Conservation (phyloP, 2,113 vertebrate species). For the Pollimyrus isidori region DNA sequence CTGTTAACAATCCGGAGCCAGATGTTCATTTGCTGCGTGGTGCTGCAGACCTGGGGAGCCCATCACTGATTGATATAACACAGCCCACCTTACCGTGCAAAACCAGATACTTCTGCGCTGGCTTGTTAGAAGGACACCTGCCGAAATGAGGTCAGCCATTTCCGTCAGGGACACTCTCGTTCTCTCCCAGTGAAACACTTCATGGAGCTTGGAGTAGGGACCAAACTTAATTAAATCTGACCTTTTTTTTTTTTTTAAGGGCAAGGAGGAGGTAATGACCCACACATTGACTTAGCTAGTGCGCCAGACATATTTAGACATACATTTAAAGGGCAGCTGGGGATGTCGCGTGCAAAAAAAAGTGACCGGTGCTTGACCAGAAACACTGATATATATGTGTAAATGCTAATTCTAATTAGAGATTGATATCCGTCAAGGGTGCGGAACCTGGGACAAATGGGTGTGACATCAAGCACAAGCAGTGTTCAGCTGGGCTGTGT, state of each 20-base stretch:
- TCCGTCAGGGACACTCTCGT: constrained; percentile 2
- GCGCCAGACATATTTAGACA: constrained; percentile 48
- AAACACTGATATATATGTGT: not conserved
- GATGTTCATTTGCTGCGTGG: not conserved
- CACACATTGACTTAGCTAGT: constrained; percentile 50
- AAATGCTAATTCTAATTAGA: not conserved
- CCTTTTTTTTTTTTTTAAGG: constrained; percentile 27
- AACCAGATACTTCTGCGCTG: not conserved
- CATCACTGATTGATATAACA: not conserved
- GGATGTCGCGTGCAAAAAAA: not conserved
- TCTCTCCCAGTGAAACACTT: not conserved
- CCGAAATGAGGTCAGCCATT: constrained; percentile 15
- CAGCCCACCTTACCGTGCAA: not conserved
- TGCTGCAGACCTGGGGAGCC: not conserved
- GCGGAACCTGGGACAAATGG: not conserved
- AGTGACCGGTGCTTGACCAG: not conserved
- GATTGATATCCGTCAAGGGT: not conserved
- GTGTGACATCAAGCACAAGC: not conserved
- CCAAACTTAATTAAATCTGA: constrained; percentile 28
- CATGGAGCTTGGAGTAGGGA: not conserved
- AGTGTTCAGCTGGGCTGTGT: not conserved
- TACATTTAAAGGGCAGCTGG: not conserved
- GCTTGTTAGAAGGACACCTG: not conserved
- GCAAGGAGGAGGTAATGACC: constrained; percentile 14
- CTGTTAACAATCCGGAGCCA: not conserved